phyloP scores from a whole-genome alignment of 2,113 vertebrate species.

The Mesoclemmys tuberculata region DNA sequence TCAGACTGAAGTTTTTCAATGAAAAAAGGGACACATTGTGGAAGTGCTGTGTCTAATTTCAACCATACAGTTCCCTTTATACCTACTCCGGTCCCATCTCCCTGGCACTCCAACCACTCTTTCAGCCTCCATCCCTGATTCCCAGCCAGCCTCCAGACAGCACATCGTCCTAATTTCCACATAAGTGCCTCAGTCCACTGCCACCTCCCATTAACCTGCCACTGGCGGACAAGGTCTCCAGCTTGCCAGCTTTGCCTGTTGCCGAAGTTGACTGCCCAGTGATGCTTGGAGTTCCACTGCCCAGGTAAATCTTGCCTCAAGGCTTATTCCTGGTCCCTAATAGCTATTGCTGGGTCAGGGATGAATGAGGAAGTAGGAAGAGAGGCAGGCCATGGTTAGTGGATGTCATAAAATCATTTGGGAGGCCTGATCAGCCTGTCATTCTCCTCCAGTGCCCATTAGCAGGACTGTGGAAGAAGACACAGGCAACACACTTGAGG shows the following conservation, averaged over 20 bases:
- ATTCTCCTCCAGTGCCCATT: neutral
- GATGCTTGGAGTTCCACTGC: neutral
- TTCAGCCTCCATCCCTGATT: neutral
- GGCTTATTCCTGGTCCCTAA: neutral
- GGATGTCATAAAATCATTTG: neutral
- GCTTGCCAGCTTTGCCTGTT: rapidly evolving
- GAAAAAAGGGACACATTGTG: neutral
- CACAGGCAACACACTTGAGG: neutral
- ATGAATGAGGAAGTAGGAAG: neutral
- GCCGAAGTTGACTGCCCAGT: rapidly evolving
- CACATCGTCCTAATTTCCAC: neutral
- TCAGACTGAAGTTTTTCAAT: neutral
- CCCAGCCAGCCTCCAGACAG: neutral
- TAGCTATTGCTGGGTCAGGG: neutral
- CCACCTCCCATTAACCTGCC: neutral
- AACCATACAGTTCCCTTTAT: neutral
- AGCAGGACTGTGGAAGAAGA: neutral
- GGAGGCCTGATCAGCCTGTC: neutral
- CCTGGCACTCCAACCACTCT: neutral
- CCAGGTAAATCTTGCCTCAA: neutral
- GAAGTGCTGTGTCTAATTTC: neutral
- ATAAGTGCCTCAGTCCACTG: neutral
- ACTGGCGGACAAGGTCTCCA: neutral
- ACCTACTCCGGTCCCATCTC: neutral
- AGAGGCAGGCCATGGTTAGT: neutral